phyloP scores from a whole-genome alignment of 2,113 vertebrate genomes.

The Pituophis catenifer region DNA sequence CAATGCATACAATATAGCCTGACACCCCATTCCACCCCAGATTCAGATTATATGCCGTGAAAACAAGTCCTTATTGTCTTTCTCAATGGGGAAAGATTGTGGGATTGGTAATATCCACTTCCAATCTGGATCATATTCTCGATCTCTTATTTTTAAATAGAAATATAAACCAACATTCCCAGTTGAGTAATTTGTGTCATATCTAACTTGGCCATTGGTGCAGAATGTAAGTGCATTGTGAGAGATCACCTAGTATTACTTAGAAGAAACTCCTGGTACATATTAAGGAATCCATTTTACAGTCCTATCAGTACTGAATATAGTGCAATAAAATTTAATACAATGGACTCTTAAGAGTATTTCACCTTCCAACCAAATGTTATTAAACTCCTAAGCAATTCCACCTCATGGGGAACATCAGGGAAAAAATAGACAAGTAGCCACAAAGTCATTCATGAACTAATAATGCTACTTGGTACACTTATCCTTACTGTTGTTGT shows the following conservation, averaged over 20 bases:
- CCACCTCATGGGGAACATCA: constrained; percentile 20
- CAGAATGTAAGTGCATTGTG: neutral
- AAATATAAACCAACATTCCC: neutral
- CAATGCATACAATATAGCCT: neutral
- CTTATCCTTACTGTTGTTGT: constrained; percentile 40
- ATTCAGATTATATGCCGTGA: neutral
- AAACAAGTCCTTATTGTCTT: neutral
- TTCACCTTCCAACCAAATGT: constrained; percentile 28
- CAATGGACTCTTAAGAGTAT: neutral
- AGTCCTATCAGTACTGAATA: neutral
- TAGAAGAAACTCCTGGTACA: neutral
- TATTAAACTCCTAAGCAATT: constrained; percentile 15
- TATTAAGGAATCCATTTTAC: neutral
- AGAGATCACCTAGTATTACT: neutral
- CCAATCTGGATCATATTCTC: neutral
- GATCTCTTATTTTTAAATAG: neutral
- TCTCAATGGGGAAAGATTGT: neutral
- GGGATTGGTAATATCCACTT: neutral
- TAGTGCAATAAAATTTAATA: neutral
- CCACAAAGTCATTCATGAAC: constrained; percentile 46
- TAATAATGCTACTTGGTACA: constrained; percentile 38
- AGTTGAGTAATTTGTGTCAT: neutral
- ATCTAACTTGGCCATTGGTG: neutral
- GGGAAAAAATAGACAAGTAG: constrained; percentile 34
- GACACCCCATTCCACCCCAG: neutral